Base-by-base conservation (phyloP, 2,113 vertebrate species). In the Casuarius casuarius region DNA sequence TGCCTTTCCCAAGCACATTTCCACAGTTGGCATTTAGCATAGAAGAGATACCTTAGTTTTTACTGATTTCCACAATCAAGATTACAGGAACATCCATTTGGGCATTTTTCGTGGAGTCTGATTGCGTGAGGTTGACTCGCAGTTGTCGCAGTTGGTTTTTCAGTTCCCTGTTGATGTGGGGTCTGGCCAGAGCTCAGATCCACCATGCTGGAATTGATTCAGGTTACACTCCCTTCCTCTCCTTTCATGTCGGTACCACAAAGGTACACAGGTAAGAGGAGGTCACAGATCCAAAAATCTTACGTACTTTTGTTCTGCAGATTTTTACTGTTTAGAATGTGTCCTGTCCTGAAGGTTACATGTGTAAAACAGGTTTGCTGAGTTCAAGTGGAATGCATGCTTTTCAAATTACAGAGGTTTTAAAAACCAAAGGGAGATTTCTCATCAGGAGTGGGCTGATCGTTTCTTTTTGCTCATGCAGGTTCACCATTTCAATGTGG, bases 401-500 rank as follows among this genome's bases (percentile, higher is more conserved):
- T 89, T 91, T 95, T 85, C 33, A 71, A 85, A 72, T 86, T 63
- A 31, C 13, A 3, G 6, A 44, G 59, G 35, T 51, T 40, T 52
- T 73, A 44, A 31, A 20, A 70, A 17, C 25, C 17, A 52, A 44
- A 17, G 42, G n/a, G 29, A 38, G 46, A 42, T 56, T 89, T 96
- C 58, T 94, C 42, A 85, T 65, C 75, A 87, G 59, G 38, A 84
- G 35, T 79, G 84, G 23, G n/a, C 49, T 61, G 85, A 91, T 75
- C 95, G 19, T 87, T 58, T 67, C 51, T 84, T 95, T 92, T 96
- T 96, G 40, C 40, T 95, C 58, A 92, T 97, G 59, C 92, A 99
- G 99, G 97, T 98, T 98, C 97, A 98, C 99, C 2, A 54, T 99
- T 95, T 99, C 99, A 20, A 72, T 99, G 97, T 99, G 99, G 99